These are phyloP conservation scores for Silvanus unidentatus DNA, from an alignment of 2,888 invertebrate genomes.

Conservation along the genomic window DNA sequence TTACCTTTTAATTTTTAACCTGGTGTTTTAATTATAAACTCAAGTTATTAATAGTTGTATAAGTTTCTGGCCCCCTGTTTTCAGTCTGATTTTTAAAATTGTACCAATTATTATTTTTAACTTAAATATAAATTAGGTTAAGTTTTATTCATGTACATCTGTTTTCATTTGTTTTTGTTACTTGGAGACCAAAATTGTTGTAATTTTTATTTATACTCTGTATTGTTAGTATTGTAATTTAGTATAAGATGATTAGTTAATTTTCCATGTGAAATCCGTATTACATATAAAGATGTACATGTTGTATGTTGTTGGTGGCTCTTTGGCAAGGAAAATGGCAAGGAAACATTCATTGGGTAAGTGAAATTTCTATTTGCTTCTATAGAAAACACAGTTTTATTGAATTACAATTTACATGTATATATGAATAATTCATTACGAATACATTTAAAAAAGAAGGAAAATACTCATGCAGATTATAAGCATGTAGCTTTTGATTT, in stretches of 20 bases:
- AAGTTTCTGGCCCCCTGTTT: neutral
- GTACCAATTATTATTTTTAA: neutral
- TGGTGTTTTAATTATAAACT: neutral
- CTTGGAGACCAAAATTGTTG: neutral
- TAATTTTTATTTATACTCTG: neutral
- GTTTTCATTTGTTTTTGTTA: neutral
- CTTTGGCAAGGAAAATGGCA: too few relatives aligned
- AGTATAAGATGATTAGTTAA: neutral
- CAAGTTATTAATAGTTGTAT: constrained; percentile 1
- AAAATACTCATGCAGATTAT: too few relatives aligned
- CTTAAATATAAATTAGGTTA: neutral
- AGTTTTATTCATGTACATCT: constrained; percentile 1
- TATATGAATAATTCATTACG: neutral
- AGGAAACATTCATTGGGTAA: too few relatives aligned
- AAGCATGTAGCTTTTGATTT: too few relatives aligned
- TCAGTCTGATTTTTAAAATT: neutral
- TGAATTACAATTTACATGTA: neutral
- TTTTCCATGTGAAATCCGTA: neutral
- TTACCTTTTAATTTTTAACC: constrained; percentile 19
- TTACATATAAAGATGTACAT: too few relatives aligned
- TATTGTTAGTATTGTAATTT: neutral
- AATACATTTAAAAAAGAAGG: neutral
- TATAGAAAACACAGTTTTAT: too few relatives aligned
- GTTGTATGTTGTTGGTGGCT: too few relatives aligned
- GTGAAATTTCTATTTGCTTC: too few relatives aligned